Evolutionary conservation across 2,888 invertebrate species (phyloP), one percentile per base, ranked within the genome.

Genomic region (Erebia ligea): DNA sequence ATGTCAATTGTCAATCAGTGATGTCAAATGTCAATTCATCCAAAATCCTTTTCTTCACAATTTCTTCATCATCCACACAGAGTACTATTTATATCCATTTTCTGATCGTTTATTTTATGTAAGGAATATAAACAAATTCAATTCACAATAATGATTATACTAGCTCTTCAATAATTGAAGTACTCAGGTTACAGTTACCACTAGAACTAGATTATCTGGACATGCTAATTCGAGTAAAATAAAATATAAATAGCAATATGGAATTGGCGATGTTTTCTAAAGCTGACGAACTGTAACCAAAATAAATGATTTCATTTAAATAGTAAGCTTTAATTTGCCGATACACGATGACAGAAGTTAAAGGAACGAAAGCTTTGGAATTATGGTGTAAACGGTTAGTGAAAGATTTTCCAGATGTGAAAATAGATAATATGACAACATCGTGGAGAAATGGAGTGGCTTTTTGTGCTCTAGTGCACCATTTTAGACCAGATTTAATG

Each of bases 381-480:
- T 90, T 97, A 80, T 99, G 99, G 99, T 98, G 98, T 89, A 96
- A 97, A 82, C 95, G 97, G 76, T 95, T 98, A 89, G 97, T 98
- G 61, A 97, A 96, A 80, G 98, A 98, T 79, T 98, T 98, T 89
- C 95, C 96, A 48, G 97, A 98, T 82, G 98, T 99, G 76, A 96
- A 96, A 86, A 96, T 99, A 79, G 96, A 96, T 78, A 98, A 99
- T 92, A 98, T 99, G 98, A 98, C 98, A 76, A 97, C 98, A 76
- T 98, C 98, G 11, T 99, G 98, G 98, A 95, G 98, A 84, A 96
- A 98, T 94, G 99, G 99, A 70, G 95, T 98, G 77, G 98, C 98
- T 71, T 99, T 99, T 92, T 99, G 98, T 94, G 98, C 98, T 76
- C 95, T 99, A 87, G 98, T 99, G 83, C 98, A 99, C 93, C 97